Conservation (phyloP, 1,140 invertebrate genomes). For the Cotesia chilonis region DNA sequence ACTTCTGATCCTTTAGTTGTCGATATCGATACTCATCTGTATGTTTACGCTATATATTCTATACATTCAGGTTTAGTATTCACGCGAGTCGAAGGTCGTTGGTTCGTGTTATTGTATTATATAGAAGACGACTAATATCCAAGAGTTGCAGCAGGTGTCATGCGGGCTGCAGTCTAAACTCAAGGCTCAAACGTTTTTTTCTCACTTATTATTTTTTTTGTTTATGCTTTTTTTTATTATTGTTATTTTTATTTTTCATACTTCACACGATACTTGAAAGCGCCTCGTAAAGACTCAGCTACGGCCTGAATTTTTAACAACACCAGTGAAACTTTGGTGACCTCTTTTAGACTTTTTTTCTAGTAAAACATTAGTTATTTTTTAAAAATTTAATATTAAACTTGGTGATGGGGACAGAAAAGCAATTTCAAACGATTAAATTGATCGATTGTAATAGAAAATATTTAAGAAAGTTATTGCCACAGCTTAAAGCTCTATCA, state of each 20-base stretch:
- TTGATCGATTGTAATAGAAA: no score
- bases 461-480: no score
- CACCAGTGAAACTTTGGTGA: slow-evolving; percentile 24
- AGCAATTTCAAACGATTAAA: no score
- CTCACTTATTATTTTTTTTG: not conserved
- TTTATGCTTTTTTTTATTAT: slow-evolving; percentile 2
- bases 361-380: not conserved
- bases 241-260: slow-evolving; percentile 19
- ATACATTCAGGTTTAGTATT: slow-evolving; percentile 23
- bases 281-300: slow-evolving; percentile 34
- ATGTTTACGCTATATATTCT: slow-evolving; percentile 18
- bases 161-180: slow-evolving; percentile 26
- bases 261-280: slow-evolving; percentile 31
- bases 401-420: no score
- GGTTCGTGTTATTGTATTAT: slow-evolving; percentile 3
- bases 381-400: slow-evolving; percentile 2
- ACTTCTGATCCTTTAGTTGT: slow-evolving; percentile 27
- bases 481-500: no score
- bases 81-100: slow-evolving; percentile 27
- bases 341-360: slow-evolving; percentile 26
- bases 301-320: slow-evolving; percentile 35
- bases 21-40: not conserved
- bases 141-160: slow-evolving; percentile 33
- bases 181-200: slow-evolving; percentile 13
- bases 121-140: slow-evolving; percentile 23